phyloP scores from a whole-genome alignment of 1,140 invertebrate species.

The Panagrolaimus sp. region DNA sequence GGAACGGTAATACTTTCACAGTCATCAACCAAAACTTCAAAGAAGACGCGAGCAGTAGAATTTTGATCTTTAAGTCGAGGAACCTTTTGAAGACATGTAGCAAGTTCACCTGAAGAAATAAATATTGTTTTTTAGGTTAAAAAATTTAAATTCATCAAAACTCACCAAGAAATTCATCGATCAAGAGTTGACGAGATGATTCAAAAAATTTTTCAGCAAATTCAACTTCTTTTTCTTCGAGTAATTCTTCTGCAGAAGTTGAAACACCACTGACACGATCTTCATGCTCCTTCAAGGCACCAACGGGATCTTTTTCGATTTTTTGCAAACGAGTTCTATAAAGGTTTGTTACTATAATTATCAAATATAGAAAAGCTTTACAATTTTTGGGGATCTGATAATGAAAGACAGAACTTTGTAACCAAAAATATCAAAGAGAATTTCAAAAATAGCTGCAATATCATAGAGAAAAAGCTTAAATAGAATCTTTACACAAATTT shows the following conservation, averaged over 20 bases:
- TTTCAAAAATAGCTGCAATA: neutral
- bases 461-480: neutral
- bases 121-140: too few species aligned
- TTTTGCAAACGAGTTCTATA: slow-evolving; percentile 33
- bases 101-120: neutral
- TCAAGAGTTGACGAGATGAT: neutral
- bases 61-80: neutral
- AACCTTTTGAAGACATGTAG: neutral
- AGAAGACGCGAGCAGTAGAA: neutral
- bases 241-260: neutral
- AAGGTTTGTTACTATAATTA: neutral
- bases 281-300: slow-evolving; percentile 24
- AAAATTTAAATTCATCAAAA: too few species aligned
- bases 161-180: neutral
- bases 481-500: too few species aligned
- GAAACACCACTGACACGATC: slow-evolving; percentile 14
- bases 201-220: slow-evolving; percentile 1
- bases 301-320: slow-evolving; percentile 37
- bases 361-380: too few species aligned
- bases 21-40: neutral
- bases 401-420: too few species aligned
- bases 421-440: too few species aligned
- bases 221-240: neutral
- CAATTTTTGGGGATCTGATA: too few species aligned
- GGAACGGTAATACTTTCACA: slow-evolving; percentile 32